Conservation (phyloP, 1,140 invertebrate species). For the Papilio machaon region DNA sequence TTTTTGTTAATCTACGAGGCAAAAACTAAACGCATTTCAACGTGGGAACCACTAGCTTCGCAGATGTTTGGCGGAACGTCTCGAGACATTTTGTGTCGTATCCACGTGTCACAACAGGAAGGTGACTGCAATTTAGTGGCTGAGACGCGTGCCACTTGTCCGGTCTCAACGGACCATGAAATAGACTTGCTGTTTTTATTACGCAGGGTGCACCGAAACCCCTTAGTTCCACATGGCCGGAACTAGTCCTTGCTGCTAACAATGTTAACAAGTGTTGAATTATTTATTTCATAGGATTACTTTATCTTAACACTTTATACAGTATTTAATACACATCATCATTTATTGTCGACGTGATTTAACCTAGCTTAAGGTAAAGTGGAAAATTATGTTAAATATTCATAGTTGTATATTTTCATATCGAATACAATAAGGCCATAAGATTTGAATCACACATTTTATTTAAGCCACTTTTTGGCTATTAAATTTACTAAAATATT, state of each 20-base stretch:
- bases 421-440: too few species aligned
- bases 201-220: conserved; percentile 43
- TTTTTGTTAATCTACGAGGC: conserved; percentile 57
- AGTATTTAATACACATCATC: not conserved
- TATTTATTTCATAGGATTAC: not conserved
- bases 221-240: conserved; percentile 42
- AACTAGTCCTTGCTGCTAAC: conserved; percentile 28
- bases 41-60: conserved; percentile 69
- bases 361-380: not conserved
- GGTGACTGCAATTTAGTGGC: conserved; percentile 59
- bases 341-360: not conserved
- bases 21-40: conserved; percentile 70
- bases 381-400: not conserved
- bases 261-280: conserved; percentile 11
- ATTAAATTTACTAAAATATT: not conserved
- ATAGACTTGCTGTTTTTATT: conserved; percentile 70
- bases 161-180: conserved; percentile 71
- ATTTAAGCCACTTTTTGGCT: not conserved
- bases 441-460: too few species aligned
- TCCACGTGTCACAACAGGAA: conserved; percentile 76
- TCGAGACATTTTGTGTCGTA: conserved; percentile 48
- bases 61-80: conserved; percentile 71
- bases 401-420: not conserved
- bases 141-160: conserved; percentile 74
- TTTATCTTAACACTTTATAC: not conserved